These are phyloP conservation scores for Laterallus jamaicensis DNA, from an alignment of 2,113 vertebrate genomes.

Conservation along the genomic window DNA sequence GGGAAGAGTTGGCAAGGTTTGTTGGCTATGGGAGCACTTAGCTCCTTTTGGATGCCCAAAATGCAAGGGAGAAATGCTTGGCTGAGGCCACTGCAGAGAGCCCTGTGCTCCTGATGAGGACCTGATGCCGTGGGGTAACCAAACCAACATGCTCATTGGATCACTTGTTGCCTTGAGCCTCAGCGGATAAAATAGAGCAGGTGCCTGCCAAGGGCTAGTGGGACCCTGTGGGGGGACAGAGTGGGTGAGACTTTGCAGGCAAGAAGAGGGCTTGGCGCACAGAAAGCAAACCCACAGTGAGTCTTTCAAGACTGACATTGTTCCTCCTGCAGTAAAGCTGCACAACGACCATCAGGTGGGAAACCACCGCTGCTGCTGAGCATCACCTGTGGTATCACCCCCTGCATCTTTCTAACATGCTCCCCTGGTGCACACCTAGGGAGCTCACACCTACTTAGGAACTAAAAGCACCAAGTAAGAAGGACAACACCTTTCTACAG, in stretches of 20 bases:
- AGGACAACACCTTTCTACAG: not conserved
- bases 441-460: not conserved
- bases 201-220: not conserved
- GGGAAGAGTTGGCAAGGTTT: not conserved
- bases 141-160: rapidly evolving
- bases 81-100: not conserved
- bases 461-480: not conserved
- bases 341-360: rapidly evolving
- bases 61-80: not conserved
- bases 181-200: rapidly evolving
- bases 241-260: not conserved
- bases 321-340: not conserved
- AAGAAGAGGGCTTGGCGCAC: not conserved
- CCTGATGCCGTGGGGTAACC: rapidly evolving
- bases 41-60: not conserved
- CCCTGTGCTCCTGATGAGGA: not conserved
- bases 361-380: rapidly evolving
- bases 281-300: not conserved
- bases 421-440: not conserved
- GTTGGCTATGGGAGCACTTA: not conserved
- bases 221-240: rapidly evolving
- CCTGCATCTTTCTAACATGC: not conserved
- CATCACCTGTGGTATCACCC: not conserved
- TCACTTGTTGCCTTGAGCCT: not conserved
- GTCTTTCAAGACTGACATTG: rapidly evolving